A percentile compares a stretch with the other conserved stretches of the same genome.
These are phyloP conservation scores for Anaspis maculata DNA, from an alignment of 2,888 invertebrate species.

Conservation along the genomic window DNA sequence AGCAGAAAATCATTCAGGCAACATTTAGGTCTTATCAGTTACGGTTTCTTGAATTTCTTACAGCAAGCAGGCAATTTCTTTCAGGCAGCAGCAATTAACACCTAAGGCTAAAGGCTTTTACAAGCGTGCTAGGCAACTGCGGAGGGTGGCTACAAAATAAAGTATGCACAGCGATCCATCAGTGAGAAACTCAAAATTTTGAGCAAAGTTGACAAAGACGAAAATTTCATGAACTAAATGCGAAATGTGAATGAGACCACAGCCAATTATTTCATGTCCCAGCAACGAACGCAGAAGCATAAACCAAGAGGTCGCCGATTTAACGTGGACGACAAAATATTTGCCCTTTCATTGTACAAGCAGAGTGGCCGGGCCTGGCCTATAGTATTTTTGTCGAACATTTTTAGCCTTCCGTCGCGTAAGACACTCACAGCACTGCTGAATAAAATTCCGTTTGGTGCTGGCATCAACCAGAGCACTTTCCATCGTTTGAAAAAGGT, in stretches of 20 bases:
- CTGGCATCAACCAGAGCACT: slow-evolving; percentile 15
- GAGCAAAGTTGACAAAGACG: neutral
- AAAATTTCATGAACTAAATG: neutral
- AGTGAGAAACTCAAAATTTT: neutral
- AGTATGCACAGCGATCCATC: too few relatives aligned
- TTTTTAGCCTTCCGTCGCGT: slow-evolving; percentile 17
- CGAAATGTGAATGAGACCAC: neutral
- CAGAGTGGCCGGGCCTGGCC: slow-evolving; percentile 14
- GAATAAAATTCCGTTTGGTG: slow-evolving; percentile 11
- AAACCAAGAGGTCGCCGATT: slow-evolving; percentile 16
- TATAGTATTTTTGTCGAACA: slow-evolving; percentile 15
- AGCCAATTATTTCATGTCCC: slow-evolving; percentile 1
- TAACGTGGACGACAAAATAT: slow-evolving; percentile 18
- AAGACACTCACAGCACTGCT: slow-evolving; percentile 14
- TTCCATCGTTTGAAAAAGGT: slow-evolving; percentile 11
- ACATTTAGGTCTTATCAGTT: too few relatives aligned
- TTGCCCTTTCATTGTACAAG: slow-evolving; percentile 17
- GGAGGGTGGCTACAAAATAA: too few relatives aligned
- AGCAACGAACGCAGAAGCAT: slow-evolving; percentile 8
- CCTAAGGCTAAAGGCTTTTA: too few relatives aligned
- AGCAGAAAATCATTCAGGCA: too few relatives aligned
- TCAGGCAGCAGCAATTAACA: too few relatives aligned
- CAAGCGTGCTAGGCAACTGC: too few relatives aligned
- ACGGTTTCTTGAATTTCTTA: too few relatives aligned
- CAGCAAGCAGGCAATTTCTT: too few relatives aligned